Base-by-base conservation (phyloP, 2,888 invertebrate genomes). In the Empis stercorea region DNA sequence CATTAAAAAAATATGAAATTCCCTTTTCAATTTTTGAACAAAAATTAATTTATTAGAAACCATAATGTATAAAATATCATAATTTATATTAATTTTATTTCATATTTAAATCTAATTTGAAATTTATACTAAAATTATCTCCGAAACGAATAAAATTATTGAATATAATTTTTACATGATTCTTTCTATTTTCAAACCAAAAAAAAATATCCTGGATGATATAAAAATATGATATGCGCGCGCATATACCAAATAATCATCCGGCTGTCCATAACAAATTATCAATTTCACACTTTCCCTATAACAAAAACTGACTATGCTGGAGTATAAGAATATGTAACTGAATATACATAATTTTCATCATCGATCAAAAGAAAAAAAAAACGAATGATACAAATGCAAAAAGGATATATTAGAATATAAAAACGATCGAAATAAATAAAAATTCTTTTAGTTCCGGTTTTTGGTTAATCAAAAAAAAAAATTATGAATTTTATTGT, bases 381-480 rank as follows among this genome's bases (percentile, higher is more conserved):
- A n/a, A n/a, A n/a, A n/a, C n/a, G n/a, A 27, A 27, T 27, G 23
- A 27, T 27, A 7, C 23, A 27, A 27, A 36, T 7, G 14, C 38
- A 38, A 7, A 11, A 38, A 17, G 2, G 11, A 17, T 38, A n/a
- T n/a, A 17, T 17, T 38, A 38, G 16, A 38, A 17, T 17, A 37
- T 10, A 38, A 38, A 38, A 38, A 38, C 17, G 38, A 38, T 38
- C 38, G 38, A 38, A 38, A 38, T 38, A 17, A 38, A 38, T 13
- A 38, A 40, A 40, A 40, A 48, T 30, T 44, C 13, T 23, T 44
- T 48, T 48, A 45, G 48, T 48, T 48, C 45, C 48, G 48, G 48
- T 48, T 48, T 48, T 48, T 38, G 48, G 48, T 45, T 48, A 45
- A 48, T 48, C 45, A 45, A 48, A 36, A 43, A 30, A 27, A 10